Evolutionary conservation across 2,797 vertebrate species (phyloP), one percentile per base, ranked within the genome.

Genomic region (Limosa lapponica): DNA sequence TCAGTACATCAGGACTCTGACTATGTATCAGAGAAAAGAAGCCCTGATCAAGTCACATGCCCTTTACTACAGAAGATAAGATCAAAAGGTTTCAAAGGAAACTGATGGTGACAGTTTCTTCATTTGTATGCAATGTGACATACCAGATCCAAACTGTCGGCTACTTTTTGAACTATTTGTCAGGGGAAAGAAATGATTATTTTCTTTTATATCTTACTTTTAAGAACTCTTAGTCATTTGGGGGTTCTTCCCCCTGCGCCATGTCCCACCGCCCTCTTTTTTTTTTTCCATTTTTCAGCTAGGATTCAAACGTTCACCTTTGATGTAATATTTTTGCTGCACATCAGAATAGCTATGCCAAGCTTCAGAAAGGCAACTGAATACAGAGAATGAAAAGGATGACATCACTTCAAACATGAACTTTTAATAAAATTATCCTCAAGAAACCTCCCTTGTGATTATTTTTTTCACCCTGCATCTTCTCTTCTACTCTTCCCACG

Each of bases 161-260:
- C 87, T 91, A 97, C 89, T 98, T 98, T 98, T 98, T 98, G 98
- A 98, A 98, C 97, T 95, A 96, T 97, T 98, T 97, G 95, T 98
- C 98, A 97, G 93, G 98, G 98, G 97, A 98, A 80, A 97, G 74
- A 97, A 97, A 97, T 90, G 77, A 97, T 96, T 98, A 97, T 97
- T 98, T 97, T 96, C 96, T 97, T 98, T 98, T 94, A 97, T 96
- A 96, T 96, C 94, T 94, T 90, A 83, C 97, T 98, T 98, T 98
- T 96, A 98, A 98, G 98, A 98, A 97, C 97, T 97, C 96, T 94
- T 84, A 98, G 96, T 98, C 97, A 97, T 98, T 97, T 96, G 96
- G 94, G 97, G 96, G 82, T 94, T 97, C 93, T 93, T 57, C 82
- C 89, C 88, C 78, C 43, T 87, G 59, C 89, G 90, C 95, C 67